These are phyloP conservation scores for Gopherus flavomarginatus DNA, from an alignment of 2,113 vertebrate species.

Conservation along the genomic window DNA sequence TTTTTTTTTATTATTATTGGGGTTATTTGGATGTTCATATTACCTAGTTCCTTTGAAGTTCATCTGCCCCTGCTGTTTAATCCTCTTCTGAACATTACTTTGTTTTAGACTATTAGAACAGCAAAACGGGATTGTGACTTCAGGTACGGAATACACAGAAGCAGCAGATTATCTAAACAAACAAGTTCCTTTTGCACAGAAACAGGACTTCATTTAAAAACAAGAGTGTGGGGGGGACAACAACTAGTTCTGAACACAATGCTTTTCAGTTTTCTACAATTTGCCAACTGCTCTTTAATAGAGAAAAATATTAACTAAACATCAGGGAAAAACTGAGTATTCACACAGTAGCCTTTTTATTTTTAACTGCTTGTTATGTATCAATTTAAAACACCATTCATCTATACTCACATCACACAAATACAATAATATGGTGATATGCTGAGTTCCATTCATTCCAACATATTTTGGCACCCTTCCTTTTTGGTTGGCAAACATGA, in stretches of 20 bases:
- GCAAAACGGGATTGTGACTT: not conserved
- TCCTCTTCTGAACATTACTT: not conserved
- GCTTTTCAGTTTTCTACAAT: not conserved
- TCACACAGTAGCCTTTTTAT: not conserved
- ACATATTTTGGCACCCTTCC: not conserved
- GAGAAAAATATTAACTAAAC: not conserved
- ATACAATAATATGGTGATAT: not conserved
- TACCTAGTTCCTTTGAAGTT: not conserved
- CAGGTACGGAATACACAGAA: not conserved
- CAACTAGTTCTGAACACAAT: not conserved
- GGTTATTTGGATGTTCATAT: not conserved
- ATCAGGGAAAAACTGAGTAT: not conserved
- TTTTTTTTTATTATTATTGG: not conserved
- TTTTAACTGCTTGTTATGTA: not conserved
- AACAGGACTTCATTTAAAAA: not conserved
- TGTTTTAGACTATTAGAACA: not conserved
- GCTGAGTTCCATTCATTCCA: not conserved
- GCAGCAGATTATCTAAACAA: not conserved
- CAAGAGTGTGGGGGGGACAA: not conserved
- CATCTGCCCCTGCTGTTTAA: not conserved
- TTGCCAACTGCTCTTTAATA: not conserved
- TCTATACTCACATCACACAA: fast-evolving
- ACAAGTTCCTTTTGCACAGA: not conserved
- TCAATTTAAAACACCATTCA: not conserved
- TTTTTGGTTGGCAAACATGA: not conserved